phyloP scores from a whole-genome alignment of 2,113 vertebrate species.

The Plestiodon gilberti region DNA sequence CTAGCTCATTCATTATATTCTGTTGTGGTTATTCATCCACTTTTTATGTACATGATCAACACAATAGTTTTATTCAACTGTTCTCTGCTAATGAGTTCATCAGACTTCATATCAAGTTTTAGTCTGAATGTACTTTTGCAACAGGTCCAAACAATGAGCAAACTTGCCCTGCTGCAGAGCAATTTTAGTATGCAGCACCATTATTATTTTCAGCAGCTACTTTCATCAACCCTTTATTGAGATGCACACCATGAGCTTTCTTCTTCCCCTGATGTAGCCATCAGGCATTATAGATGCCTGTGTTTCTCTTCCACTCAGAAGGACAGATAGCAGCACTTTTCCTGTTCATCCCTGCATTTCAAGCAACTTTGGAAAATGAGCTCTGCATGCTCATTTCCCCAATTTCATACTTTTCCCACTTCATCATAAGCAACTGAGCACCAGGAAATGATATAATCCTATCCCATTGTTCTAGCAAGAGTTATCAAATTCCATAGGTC shows the following conservation, averaged over 20 bases:
- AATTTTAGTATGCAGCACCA: not conserved
- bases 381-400: not conserved
- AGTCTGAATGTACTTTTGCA: not conserved
- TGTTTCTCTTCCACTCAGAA: not conserved
- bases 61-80: not conserved
- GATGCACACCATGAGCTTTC: not conserved
- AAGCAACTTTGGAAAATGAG: constrained; percentile 7
- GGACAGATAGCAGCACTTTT: not conserved
- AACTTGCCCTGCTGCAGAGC: not conserved
- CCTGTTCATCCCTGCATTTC: not conserved
- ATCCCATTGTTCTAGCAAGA: constrained; percentile 2
- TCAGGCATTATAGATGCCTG: not conserved
- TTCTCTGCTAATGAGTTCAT: not conserved
- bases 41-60: not conserved
- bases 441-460: constrained; percentile 7
- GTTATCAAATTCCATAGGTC: not conserved
- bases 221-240: not conserved
- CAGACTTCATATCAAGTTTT: not conserved
- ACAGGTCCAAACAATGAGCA: not conserved
- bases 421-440: constrained; percentile 4
- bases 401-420: constrained; percentile 1
- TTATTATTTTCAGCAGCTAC: not conserved
- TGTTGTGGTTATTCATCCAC: not conserved
- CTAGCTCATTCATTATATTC: not conserved
- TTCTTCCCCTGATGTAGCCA: not conserved